A percentile compares a stretch with the other conserved stretches of the same genome.
phyloP scores from a whole-genome alignment of 2,797 vertebrate genomes.

The Monodelphis domestica region DNA sequence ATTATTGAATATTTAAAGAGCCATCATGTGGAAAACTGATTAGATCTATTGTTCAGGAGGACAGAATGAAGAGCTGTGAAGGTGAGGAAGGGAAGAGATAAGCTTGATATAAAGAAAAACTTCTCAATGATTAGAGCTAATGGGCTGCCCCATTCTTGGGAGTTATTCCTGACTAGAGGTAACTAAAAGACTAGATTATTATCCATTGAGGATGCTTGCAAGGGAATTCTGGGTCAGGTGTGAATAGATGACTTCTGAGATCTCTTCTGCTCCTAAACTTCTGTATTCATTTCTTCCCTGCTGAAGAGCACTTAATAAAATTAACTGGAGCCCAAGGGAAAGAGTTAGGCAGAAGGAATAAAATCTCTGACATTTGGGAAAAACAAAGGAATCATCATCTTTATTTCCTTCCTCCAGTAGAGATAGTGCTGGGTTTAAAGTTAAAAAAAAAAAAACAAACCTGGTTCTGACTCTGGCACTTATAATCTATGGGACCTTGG shows the following conservation, averaged over 20 bases:
- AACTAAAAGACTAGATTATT: background rate
- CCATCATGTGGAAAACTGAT: background rate
- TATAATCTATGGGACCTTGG: background rate
- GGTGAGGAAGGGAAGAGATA: background rate
- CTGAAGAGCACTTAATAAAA: background rate
- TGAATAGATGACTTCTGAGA: background rate
- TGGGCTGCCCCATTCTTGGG: background rate
- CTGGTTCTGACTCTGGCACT: background rate
- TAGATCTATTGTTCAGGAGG: background rate
- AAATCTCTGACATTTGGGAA: background rate
- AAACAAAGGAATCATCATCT: background rate
- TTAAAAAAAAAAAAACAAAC: too few relatives aligned
- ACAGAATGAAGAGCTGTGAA: background rate
- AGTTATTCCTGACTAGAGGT: background rate
- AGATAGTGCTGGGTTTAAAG: background rate
- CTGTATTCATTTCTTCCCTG: background rate
- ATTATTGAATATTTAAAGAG: background rate
- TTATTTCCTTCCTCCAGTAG: background rate
- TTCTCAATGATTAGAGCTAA: background rate
- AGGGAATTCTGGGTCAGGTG: background rate
- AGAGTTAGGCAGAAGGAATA: background rate
- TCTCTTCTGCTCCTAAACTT: background rate
- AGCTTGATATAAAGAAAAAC: background rate
- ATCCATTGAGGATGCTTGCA: background rate
- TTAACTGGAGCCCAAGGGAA: background rate